Conservation (phyloP, 2,888 invertebrate species). For the Apotomis turbidana region DNA sequence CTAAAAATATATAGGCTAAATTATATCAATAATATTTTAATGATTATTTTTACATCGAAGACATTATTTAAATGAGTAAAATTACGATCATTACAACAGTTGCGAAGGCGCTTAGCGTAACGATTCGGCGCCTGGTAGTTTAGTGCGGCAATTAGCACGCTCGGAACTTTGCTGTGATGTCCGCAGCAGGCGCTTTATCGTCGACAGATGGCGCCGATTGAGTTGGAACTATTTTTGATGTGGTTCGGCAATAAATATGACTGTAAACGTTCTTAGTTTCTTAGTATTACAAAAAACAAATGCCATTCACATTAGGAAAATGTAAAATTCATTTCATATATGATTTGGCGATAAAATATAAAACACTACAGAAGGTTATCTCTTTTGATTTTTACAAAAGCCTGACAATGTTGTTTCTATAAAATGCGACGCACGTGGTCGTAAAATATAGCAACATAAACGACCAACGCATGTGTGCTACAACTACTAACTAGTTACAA, state of each 20-base stretch:
- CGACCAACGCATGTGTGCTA: too few relatives aligned
- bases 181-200: conserved; percentile 56
- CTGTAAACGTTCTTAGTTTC: too few relatives aligned
- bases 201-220: conserved; percentile 56
- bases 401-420: too few relatives aligned
- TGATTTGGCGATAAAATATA: too few relatives aligned
- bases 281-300: too few relatives aligned
- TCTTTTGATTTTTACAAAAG: too few relatives aligned
- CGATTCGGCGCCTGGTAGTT: conserved; percentile 54
- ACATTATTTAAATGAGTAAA: conserved; percentile 15
- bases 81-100: conserved; percentile 37
- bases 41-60: not conserved
- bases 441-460: too few relatives aligned
- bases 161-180: conserved; percentile 59
- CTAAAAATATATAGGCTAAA: not conserved
- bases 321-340: too few relatives aligned
- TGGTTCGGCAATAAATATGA: conserved; percentile 38
- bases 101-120: conserved; percentile 43
- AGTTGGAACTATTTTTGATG: conserved; percentile 48
- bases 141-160: conserved; percentile 61
- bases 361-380: too few relatives aligned
- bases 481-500: too few relatives aligned
- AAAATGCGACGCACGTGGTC: too few relatives aligned
- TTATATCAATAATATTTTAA: not conserved
- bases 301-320: too few relatives aligned